Conservation (phyloP, 2,797 vertebrate genomes). For the Dermochelys coriacea region DNA sequence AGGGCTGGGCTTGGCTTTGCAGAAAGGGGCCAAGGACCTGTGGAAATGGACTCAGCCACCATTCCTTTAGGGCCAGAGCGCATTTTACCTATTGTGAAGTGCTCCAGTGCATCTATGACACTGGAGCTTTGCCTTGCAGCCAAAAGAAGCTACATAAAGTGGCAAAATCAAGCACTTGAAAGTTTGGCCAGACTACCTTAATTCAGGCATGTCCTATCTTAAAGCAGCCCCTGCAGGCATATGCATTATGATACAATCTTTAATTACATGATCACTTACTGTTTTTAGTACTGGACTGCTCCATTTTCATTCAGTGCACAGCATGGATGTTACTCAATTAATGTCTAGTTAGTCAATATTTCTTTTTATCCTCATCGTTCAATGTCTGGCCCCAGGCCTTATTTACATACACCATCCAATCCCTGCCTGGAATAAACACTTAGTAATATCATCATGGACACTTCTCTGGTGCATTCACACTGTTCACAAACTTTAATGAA, state of each 20-base stretch:
- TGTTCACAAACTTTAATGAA: neutral
- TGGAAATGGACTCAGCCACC: neutral
- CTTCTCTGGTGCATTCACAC: slow-evolving; percentile 31
- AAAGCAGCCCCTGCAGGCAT: neutral
- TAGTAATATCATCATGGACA: fast-evolving
- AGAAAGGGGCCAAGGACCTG: neutral
- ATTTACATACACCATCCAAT: slow-evolving; percentile 48
- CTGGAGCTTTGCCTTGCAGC: neutral
- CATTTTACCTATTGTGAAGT: neutral
- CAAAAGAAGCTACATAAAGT: neutral
- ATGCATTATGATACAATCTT: neutral
- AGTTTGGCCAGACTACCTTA: neutral
- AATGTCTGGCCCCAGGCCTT: slow-evolving; percentile 59
- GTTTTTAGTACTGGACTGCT: slow-evolving; percentile 10
- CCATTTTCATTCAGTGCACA: neutral
- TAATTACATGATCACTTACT: neutral
- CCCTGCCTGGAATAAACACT: slow-evolving; percentile 23
- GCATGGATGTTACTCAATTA: slow-evolving; percentile 23
- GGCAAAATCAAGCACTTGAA: neutral
- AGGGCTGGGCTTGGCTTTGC: fast-evolving
- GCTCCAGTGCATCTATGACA: neutral
- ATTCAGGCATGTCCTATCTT: neutral
- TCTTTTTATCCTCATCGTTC: slow-evolving; percentile 60
- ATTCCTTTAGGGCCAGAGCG: neutral
- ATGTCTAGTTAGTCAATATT: slow-evolving; percentile 46